These are phyloP conservation scores for Epirrhoe tristata DNA, from an alignment of 2,888 invertebrate genomes.

Conservation along the genomic window DNA sequence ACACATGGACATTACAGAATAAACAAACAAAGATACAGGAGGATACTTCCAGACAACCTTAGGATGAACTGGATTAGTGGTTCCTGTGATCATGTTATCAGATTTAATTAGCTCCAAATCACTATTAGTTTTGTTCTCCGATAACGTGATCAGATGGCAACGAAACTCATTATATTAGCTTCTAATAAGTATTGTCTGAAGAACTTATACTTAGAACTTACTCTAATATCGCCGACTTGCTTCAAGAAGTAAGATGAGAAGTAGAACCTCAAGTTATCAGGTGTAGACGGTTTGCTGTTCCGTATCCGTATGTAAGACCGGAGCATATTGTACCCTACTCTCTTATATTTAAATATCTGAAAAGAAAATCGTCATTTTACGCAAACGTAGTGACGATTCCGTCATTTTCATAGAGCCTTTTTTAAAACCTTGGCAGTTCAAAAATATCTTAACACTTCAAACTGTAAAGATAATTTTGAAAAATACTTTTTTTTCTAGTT, in stretches of 20 bases:
- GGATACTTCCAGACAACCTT: too few species aligned
- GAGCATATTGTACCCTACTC: slow-evolving; percentile 68
- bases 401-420: neutral
- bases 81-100: too few species aligned
- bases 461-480: neutral
- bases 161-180: neutral
- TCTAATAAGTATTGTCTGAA: neutral
- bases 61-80: too few species aligned
- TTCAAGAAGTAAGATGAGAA: slow-evolving; percentile 78
- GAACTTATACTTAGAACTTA: too few species aligned
- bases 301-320: slow-evolving; percentile 62
- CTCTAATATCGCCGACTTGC: slow-evolving; percentile 77
- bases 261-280: slow-evolving; percentile 72
- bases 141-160: too few species aligned
- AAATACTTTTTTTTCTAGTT: neutral
- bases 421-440: neutral
- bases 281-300: slow-evolving; percentile 51
- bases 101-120: too few species aligned
- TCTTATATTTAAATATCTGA: slow-evolving; percentile 78
- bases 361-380: slow-evolving; percentile 28
- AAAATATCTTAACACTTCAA: neutral
- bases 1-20: too few species aligned
- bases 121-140: too few species aligned
- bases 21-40: too few species aligned
- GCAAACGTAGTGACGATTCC: too few species aligned